These are phyloP conservation scores for Tapirus terrestris DNA, from an alignment of 2,113 vertebrate species.

Conservation along the genomic window DNA sequence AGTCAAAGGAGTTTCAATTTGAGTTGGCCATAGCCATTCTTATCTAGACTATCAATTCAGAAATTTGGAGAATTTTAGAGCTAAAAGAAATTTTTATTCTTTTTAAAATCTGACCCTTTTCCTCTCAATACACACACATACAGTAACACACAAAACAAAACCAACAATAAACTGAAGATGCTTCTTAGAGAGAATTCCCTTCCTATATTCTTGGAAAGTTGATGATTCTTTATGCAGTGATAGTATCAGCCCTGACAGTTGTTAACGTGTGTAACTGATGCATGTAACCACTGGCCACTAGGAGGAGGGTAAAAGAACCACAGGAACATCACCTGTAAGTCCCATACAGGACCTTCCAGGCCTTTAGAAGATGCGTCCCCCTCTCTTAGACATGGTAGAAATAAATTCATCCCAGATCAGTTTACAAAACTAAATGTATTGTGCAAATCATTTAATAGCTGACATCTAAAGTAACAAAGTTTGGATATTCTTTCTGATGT, in stretches of 20 bases:
- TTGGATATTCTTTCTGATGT: conserved; percentile 27
- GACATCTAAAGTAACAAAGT: background rate
- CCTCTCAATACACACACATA: background rate
- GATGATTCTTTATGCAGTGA: background rate
- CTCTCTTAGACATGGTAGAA: background rate
- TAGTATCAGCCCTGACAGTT: background rate
- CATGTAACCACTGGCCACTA: background rate
- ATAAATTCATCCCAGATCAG: background rate
- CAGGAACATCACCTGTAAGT: background rate
- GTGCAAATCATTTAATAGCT: conserved; percentile 6
- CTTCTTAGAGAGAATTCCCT: background rate
- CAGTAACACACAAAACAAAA: background rate
- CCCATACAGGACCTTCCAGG: background rate
- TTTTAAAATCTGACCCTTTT: background rate
- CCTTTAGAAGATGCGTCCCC: background rate
- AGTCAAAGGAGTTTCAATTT: background rate
- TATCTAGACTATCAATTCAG: background rate
- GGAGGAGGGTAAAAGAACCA: background rate
- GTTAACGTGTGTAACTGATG: background rate
- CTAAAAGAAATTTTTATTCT: background rate
- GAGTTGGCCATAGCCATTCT: background rate
- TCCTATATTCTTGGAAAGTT: background rate
- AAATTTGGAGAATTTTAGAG: conserved; percentile 15
- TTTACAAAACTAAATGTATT: conserved; percentile 30
- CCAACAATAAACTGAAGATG: background rate